Evolutionary conservation across 2,888 invertebrate genomes (phyloP).

Genomic region (Aphelenchoides bicaudatus): DNA sequence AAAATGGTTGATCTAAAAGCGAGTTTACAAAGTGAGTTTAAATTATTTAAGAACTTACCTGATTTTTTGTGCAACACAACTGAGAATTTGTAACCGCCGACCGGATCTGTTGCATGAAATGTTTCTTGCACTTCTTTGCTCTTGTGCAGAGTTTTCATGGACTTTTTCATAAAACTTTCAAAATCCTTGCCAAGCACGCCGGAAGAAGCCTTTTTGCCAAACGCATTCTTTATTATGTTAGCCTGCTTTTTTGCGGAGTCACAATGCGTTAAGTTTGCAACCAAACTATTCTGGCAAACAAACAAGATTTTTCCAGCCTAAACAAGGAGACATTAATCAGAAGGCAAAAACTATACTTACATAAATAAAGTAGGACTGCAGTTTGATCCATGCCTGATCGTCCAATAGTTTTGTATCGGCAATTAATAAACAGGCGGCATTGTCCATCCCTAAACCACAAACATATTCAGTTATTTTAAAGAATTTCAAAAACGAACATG

Average conservation of each 20-base stretch:
- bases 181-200: conserved; percentile 53
- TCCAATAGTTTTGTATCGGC: conserved; percentile 51
- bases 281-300: conserved; percentile 57
- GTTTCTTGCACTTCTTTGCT: conserved; percentile 44
- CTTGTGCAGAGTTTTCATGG: conserved; percentile 42
- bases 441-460: too few species aligned
- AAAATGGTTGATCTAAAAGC: conserved; percentile 49
- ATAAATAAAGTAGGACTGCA: conserved; percentile 54
- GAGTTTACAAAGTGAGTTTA: not conserved
- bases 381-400: conserved; percentile 47
- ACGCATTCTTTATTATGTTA: conserved; percentile 33
- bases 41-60: conserved; percentile 31
- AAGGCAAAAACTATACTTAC: conserved; percentile 29
- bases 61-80: conserved; percentile 50
- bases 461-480: too few species aligned
- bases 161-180: conserved; percentile 54
- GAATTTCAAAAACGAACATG: too few species aligned
- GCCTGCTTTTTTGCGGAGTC: conserved; percentile 47
- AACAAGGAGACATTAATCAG: conserved; percentile 17
- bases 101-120: conserved; percentile 50
- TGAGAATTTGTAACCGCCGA: conserved; percentile 48
- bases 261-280: conserved; percentile 49
- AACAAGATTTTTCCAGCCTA: conserved; percentile 58
- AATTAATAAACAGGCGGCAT: conserved; percentile 50
- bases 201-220: conserved; percentile 32